These are phyloP conservation scores for Noctua fimbriata DNA, from an alignment of 2,888 invertebrate species.

Conservation along the genomic window DNA sequence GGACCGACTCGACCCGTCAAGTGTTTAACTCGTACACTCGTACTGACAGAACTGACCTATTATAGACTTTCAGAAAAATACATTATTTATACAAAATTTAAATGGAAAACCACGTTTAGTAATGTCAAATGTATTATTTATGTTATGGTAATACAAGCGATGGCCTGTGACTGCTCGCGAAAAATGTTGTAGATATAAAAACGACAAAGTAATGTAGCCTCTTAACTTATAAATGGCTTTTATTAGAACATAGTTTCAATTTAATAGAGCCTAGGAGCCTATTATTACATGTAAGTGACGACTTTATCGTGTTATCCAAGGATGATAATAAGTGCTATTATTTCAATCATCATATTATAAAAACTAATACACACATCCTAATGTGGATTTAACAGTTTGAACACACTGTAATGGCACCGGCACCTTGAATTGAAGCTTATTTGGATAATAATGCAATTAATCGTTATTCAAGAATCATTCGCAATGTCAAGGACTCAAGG, in stretches of 20 bases:
- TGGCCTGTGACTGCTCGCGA: conserved; percentile 28
- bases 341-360: neutral
- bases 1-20: conserved; percentile 2
- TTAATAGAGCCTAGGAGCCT: conserved; percentile 1
- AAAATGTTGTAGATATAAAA: conserved; percentile 20
- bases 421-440: neutral
- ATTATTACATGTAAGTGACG: conserved; percentile 3
- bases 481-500: neutral
- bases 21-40: conserved; percentile 18
- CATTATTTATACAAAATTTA: conserved; percentile 43
- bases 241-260: conserved; percentile 15
- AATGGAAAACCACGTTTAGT: conserved; percentile 43
- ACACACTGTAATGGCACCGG: neutral
- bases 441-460: neutral
- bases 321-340: conserved; percentile 18
- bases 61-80: conserved; percentile 41
- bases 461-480: neutral
- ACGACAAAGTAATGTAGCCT: neutral
- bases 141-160: conserved; percentile 37
- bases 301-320: conserved; percentile 25
- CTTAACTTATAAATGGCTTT: conserved; percentile 10
- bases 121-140: conserved; percentile 54
- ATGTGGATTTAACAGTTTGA: neutral
- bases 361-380: neutral
- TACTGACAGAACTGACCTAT: conserved; percentile 36